Base-by-base conservation (phyloP, 2,888 invertebrate genomes). In the Rhagophthalmus giganteus region DNA sequence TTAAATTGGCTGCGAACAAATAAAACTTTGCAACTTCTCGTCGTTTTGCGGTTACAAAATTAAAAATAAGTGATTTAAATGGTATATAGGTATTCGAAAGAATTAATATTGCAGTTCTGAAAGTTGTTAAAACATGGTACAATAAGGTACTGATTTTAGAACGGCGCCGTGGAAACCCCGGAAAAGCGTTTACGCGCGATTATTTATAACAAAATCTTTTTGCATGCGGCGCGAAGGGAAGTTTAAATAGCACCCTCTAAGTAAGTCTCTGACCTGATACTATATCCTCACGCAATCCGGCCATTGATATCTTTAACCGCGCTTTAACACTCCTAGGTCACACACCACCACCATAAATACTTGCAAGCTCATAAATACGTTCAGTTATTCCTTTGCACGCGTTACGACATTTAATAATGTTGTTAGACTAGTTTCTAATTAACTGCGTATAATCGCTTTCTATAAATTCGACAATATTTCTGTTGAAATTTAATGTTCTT, bases 261-360 rank as follows among this genome's bases (percentile, higher is more conserved):
- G 50, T 45, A 50, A 54, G 45, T 50, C 55, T 54, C 38, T 46
- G 51, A 48, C 53, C 58, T 64, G 60, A 65, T 65, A 58, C 55
- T 56, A 35, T 35, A 45, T 57, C 57, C 59, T 58, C 68, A 68
- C 67, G 67, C 67, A 62, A 67, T 59, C 51, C 46, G 51, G 54
- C 60, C 58, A 65, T 65, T 64, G 65, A 63, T 66, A 68, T 60
- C 61, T 59, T 58, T 57, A 64, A 63, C 60, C 59, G 62, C 60
- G 60, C 60, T 60, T 63, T 61, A 62, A 62, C 61, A 59, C 65
- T 61, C 62, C 50, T 57, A 55, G 61, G 62, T 65, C 62, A 60
- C 61, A 54, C 58, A 58, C 57, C 59, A 46, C 47, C 41, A 40
- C 59, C 54, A 63, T 66, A 63, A 65, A 66, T 66, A 63, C 48